A percentile compares a stretch with the other conserved stretches of the same genome.
Evolutionary conservation across 2,113 vertebrate genomes (phyloP).

Genomic region (Aptenodytes patagonicus): DNA sequence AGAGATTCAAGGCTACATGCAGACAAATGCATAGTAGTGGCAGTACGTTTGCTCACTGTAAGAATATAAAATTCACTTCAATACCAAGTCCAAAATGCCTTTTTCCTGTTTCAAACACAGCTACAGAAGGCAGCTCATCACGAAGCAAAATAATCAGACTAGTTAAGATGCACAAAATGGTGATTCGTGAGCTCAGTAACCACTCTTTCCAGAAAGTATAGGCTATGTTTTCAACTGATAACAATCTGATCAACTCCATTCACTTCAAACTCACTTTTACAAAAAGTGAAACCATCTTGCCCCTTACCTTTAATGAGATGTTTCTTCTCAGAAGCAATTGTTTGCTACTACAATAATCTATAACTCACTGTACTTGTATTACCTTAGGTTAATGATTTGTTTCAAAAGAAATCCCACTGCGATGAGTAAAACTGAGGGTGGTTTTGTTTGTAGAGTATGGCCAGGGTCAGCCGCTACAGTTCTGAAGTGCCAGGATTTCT

Average conservation of each 20-base stretch:
- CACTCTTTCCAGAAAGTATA: background rate
- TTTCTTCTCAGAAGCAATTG: background rate
- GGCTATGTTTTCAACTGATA: background rate
- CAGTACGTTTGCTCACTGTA: background rate
- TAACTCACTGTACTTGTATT: background rate
- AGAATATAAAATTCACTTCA: background rate
- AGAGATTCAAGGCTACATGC: background rate
- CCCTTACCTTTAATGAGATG: background rate
- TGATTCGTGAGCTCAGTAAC: background rate
- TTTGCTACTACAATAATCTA: background rate
- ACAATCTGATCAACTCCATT: background rate
- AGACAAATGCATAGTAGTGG: background rate
- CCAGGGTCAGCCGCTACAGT: background rate
- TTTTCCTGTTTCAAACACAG: background rate
- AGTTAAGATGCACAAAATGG: background rate
- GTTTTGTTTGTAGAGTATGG: background rate
- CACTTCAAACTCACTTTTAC: background rate
- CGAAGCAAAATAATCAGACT: background rate
- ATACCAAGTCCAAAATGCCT: background rate
- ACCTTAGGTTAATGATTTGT: background rate
- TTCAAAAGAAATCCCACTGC: background rate
- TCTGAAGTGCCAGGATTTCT: background rate
- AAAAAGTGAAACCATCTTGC: background rate
- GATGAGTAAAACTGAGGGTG: background rate
- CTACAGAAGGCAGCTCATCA: background rate